Percentiles rank a stretch among this genome's conserved stretches.
phyloP scores from a whole-genome alignment of 1,140 invertebrate genomes.

The Caerostris darwini region DNA sequence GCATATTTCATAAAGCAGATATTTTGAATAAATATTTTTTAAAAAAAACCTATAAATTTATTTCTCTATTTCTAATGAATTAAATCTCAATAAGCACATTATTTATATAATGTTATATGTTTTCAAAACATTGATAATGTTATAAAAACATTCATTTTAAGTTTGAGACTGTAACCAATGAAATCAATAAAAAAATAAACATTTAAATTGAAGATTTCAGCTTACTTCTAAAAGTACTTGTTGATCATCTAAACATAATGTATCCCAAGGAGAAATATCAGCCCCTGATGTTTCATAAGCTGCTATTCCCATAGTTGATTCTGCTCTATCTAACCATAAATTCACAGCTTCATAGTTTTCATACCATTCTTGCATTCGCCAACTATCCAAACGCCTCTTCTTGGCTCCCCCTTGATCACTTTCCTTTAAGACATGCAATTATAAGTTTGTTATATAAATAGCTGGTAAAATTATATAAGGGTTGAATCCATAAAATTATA shows the following conservation, averaged over 20 bases:
- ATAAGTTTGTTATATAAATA: too few species aligned
- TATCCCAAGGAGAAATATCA: constrained; percentile 82
- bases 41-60: not conserved
- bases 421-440: constrained; percentile 6
- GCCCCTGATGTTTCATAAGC: constrained; percentile 81
- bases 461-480: not conserved
- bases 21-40: not conserved
- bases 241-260: constrained; percentile 85
- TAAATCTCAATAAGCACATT: too few species aligned
- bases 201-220: not conserved
- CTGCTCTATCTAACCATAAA: constrained; percentile 85
- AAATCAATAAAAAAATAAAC: too few species aligned
- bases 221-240: constrained; percentile 84
- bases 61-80: too few species aligned
- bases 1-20: not conserved
- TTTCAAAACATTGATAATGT: too few species aligned
- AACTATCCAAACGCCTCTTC: constrained; percentile 82
- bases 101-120: too few species aligned
- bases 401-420: constrained; percentile 79
- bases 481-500: too few species aligned
- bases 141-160: too few species aligned
- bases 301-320: constrained; percentile 83
- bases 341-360: constrained; percentile 83
- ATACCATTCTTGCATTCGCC: constrained; percentile 83
- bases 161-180: too few species aligned